A percentile compares a stretch with the other conserved stretches of the same genome.
These are phyloP conservation scores for Cylas formicarius DNA, from an alignment of 1,140 invertebrate genomes.

Conservation along the genomic window DNA sequence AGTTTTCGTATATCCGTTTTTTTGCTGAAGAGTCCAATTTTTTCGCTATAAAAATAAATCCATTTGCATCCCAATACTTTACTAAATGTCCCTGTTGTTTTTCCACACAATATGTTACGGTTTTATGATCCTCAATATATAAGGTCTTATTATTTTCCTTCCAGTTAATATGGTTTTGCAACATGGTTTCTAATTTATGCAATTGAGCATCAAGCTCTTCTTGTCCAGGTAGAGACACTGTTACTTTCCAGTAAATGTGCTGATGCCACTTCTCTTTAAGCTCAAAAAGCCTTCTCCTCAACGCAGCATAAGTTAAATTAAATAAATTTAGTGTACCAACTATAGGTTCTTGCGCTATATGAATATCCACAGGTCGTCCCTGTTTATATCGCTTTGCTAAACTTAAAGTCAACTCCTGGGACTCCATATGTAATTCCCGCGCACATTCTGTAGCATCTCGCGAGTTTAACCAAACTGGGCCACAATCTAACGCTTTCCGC, in stretches of 20 bases:
- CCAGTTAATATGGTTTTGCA: slow-evolving; percentile 39
- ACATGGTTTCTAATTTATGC: slow-evolving; percentile 33
- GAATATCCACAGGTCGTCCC: slow-evolving; percentile 42
- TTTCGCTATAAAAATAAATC: slow-evolving; percentile 33
- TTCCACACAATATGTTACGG: slow-evolving; percentile 28
- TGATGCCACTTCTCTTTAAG: slow-evolving; percentile 45
- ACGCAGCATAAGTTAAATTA: slow-evolving; percentile 44
- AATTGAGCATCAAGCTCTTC: slow-evolving; percentile 36
- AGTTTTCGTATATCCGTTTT: slow-evolving; percentile 25
- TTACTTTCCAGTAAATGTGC: slow-evolving; percentile 60
- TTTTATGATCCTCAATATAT: slow-evolving; percentile 25
- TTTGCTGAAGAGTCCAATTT: slow-evolving; percentile 23
- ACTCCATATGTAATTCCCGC: slow-evolving; percentile 42
- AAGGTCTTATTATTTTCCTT: slow-evolving; percentile 18
- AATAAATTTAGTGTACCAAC: slow-evolving; percentile 43
- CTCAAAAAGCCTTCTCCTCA: slow-evolving; percentile 44
- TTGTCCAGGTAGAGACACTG: slow-evolving; percentile 38
- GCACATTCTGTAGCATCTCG: slow-evolving; percentile 48
- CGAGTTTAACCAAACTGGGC: slow-evolving; percentile 53
- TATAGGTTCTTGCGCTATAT: slow-evolving; percentile 36
- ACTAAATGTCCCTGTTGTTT: slow-evolving; percentile 22
- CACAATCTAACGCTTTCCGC: slow-evolving; percentile 49
- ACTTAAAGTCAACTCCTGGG: slow-evolving; percentile 47
- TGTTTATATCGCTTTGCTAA: slow-evolving; percentile 49
- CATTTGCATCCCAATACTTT: slow-evolving; percentile 26